These are phyloP conservation scores for Todiramphus chloris DNA, from an alignment of 2,113 vertebrate species.

Conservation along the genomic window DNA sequence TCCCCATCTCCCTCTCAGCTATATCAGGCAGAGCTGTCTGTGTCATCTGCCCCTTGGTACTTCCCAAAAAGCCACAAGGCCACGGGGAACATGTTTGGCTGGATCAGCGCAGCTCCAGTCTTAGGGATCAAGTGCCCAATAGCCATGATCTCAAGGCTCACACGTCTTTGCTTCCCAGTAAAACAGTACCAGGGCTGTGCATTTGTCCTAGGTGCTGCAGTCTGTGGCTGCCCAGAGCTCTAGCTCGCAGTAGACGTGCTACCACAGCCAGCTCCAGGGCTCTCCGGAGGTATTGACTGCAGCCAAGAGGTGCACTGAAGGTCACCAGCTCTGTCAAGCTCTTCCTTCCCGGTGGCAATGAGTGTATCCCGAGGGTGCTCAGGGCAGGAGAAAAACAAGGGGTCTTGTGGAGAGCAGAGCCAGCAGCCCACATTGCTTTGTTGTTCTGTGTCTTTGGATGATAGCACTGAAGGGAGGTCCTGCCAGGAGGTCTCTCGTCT, in stretches of 20 bases:
- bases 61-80: background rate
- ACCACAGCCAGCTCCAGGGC: background rate
- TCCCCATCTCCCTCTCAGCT: background rate
- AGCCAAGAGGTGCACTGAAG: fast-evolving
- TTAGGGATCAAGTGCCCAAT: background rate
- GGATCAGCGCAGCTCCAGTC: background rate
- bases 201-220: background rate
- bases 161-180: background rate
- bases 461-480: background rate
- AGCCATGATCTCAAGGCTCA: background rate
- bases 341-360: background rate
- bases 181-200: background rate
- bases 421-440: background rate
- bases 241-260: background rate
- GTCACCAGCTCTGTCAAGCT: background rate
- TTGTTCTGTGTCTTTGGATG: background rate
- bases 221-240: background rate
- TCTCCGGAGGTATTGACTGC: background rate
- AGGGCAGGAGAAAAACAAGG: background rate
- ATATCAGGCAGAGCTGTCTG: background rate
- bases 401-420: background rate
- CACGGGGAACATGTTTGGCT: background rate
- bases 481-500: background rate
- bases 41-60: background rate
- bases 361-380: background rate